Evolutionary conservation across 2,888 invertebrate species (phyloP), one percentile per base, ranked within the genome.

Genomic region (Homarus gammarus): DNA sequence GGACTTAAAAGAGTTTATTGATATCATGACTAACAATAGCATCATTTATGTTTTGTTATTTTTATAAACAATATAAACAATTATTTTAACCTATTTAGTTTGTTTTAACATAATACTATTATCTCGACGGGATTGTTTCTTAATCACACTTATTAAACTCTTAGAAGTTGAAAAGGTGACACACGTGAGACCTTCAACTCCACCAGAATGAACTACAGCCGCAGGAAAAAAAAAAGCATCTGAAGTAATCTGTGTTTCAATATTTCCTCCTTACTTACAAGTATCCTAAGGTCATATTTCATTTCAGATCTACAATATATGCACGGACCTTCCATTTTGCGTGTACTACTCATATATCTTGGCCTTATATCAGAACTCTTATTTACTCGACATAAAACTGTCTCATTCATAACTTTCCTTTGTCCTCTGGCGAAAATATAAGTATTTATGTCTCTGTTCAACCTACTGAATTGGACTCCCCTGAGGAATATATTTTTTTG

Each of bases 331-430:
- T 27, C 27, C 64, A 18, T 64, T 64, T 64, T 64, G 64, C 64
- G 64, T 18, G 12, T 36, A 10, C 38, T 33, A 1, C 61, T 2
- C 6, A n/a, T 36, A 36, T 72, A 72, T 72, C 72, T 22, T 15
- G 40, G 36, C 38, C 79, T 33, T 79, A 79, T 61, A 79, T 61
- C 79, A 61, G 36, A 22, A n/a, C 33, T 79, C 61, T 61, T 79
- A 79, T 79, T 79, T 79, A 61, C 79, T 56, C 56, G 61, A 49
- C 79, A 79, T 44, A 79, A 79, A 79, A 79, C 79, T 61, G 78
- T 78, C 79, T 79, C 79, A 79, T 79, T 61, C 61, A 79, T 79
- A 79, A 79, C 79, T 51, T 61, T 56, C 38, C 79, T 79, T 79
- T 79, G 79, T 79, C 79, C 79, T 61, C 79, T n/a, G 27, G 61